Base-by-base conservation (phyloP, 2,797 vertebrate genomes). In the Bovichtus variegatus region DNA sequence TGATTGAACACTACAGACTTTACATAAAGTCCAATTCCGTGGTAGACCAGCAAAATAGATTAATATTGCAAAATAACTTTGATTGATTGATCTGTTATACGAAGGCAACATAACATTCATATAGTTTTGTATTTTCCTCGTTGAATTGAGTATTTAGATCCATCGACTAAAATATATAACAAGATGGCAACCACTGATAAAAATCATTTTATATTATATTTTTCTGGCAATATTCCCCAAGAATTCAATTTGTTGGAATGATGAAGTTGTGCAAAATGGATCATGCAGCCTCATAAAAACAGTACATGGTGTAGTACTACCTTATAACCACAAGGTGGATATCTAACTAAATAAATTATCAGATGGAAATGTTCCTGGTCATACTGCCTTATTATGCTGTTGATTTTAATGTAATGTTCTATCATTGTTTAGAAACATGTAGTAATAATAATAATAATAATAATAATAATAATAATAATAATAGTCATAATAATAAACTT, bases 261-360 rank as follows among this genome's bases (percentile, higher is more conserved):
- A 61, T 36, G 19, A 55, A 38, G 7, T 64, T 9, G 8, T 44
- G 7, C 7, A 10, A 29, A 57, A 62, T 18, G 13, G 16, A 40
- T 40, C 13, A 2, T 11, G 8, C 2, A 29, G 11, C 54, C 8
- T 60, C 2, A 21, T 21, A 27, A 2, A 51, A 59, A 65, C 34
- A 44, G 2, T 46, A 11, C n/a, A 40, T n/a, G 16, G 0, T 74
- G 87, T 36, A 87, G 74, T 92, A 75, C 44, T 41, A 7, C 25
- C 5, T 58, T n/a, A 7, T 60, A 13, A 66, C 91, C 93, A 92
- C 93, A 87, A 88, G 93, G 84, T 85, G 92, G 90, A 88, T 89
- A 87, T 83, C 83, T 86, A 82, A 85, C 74, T 78, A 88, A 85
- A 78, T 71, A 4, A 87, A 80, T 38, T 15, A 25, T n/a, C 19